phyloP scores from a whole-genome alignment of 2,888 invertebrate genomes.

The Amphipyra tragopoginis region DNA sequence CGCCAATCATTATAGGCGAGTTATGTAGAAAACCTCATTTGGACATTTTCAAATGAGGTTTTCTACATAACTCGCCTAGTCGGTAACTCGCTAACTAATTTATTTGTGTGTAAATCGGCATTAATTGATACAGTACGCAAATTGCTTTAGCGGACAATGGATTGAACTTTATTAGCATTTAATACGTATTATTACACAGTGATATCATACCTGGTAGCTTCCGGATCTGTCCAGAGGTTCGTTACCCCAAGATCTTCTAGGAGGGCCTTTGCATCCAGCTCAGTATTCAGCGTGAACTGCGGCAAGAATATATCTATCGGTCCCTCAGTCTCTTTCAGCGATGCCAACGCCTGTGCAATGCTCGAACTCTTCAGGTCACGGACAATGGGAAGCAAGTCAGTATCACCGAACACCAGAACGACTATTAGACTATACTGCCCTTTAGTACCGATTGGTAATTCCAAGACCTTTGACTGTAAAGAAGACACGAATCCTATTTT shows the following conservation, averaged over 20 bases:
- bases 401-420: slow-evolving; percentile 21
- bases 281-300: slow-evolving; percentile 45
- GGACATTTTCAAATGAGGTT: no score
- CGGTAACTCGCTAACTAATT: no score
- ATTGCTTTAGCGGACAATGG: no score
- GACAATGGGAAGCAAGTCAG: slow-evolving; percentile 2
- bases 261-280: slow-evolving; percentile 45
- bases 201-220: slow-evolving; percentile 50
- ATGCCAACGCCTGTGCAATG: background rate
- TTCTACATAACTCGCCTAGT: no score
- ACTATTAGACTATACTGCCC: slow-evolving; percentile 49
- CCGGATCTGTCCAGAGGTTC: slow-evolving; percentile 50
- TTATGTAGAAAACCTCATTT: no score
- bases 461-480: slow-evolving; percentile 45
- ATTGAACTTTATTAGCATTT: no score
- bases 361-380: slow-evolving; percentile 1
- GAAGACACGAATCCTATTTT: slow-evolving; percentile 36
- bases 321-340: slow-evolving; percentile 20
- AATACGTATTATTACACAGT: no score
- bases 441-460: slow-evolving; percentile 56
- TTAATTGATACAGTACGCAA: no score
- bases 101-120: no score
- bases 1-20: no score
- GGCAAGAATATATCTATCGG: slow-evolving; percentile 55
- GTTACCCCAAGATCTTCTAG: slow-evolving; percentile 51